Base-by-base conservation (phyloP, 1,140 invertebrate species). In the Heliconius melpomene region DNA sequence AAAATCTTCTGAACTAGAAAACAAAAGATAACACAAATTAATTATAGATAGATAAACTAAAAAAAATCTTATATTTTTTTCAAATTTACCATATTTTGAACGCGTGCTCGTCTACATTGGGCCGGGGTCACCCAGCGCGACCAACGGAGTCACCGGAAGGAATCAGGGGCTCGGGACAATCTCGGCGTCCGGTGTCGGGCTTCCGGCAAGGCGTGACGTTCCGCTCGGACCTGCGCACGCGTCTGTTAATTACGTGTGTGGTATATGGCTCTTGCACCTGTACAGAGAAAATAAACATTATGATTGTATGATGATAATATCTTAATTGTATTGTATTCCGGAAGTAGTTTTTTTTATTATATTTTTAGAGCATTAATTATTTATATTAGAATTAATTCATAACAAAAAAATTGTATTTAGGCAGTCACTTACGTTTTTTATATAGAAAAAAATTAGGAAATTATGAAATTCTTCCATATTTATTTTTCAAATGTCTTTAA, bases 101-200 rank as follows among this genome's bases (percentile, higher is more conserved):
- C 85, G 82, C 84, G 81, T 8, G 40, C 77, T 72, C 82, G 80
- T 74, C 8, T 86, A 46, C 40, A 83, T 89, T 81, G 83, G 46
- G 78, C 71, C 66, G 29, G 52, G 74, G 77, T 86, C 80, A 80
- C 78, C 79, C 77, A 83, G 77, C 77, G 84, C 83, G 82, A 82
- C 85, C 87, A 90, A 85, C 83, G 84, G 86, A 87, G 84, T 87
- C 87, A 88, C 88, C 93, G 93, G 93, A 94, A 94, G 91, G 91
- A 90, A 92, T 92, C 92, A 92, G 90, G 89, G 90, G 88, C 90
- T 89, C 87, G 88, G 86, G 86, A 90, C 92, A 93, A 92, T 93
- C 91, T 91, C 87, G 86, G 78, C 92, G 89, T 93, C 92, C 91
- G 91, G 89, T 81, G 38, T 72, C 78, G 79, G 82, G 83, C 88